Base-by-base conservation (phyloP, 1,140 invertebrate genomes). In the Philaenus spumarius region DNA sequence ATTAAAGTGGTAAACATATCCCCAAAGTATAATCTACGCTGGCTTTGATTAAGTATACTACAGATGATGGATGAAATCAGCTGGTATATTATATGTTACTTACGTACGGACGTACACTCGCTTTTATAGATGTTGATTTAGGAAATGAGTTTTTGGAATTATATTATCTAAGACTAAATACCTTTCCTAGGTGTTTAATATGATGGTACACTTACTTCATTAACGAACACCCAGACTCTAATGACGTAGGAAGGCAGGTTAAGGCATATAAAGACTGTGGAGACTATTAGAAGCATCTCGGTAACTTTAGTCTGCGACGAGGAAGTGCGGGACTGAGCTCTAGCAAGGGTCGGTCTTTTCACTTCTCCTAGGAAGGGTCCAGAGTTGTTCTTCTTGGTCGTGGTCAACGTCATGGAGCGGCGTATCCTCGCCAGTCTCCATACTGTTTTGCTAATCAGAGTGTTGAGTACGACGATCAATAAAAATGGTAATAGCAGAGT, bases 211-310 rank as follows among this genome's bases (percentile, higher is more conserved):
- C n/a, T n/a, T 69, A 82, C 81, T 71, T 78, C 72, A 47, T 78
- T 71, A 65, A 82, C 43, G 48, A 58, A 83, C 15, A 80, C 76
- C 53, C 78, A 65, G 22, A 85, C 69, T 48, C 85, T 73, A 58
- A 86, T 74, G 40, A 80, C 75, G 69, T 83, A 86, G 23, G 82
- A 82, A 0, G 90, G 90, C 15, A 90, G 69, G 73, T 93, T 92
- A 19, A 92, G 75, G 26, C 81, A 75, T 1, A 93, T 80, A 70
- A 90, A 93, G 1, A 87, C 84, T 1, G 83, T 82, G 1, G 88
- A 90, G 6, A 91, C 86, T 19, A 90, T 73, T 0, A 93, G 75
- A 11, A 93, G 76, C 84, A 90, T 91, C 69, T 87, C 84, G 2
- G 87, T 92, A 11, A 91, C 81, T 67, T 85, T 86, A 3, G 77